Evolutionary conservation across 2,797 vertebrate genomes (phyloP).

Genomic region (Jordanella pulchra): DNA sequence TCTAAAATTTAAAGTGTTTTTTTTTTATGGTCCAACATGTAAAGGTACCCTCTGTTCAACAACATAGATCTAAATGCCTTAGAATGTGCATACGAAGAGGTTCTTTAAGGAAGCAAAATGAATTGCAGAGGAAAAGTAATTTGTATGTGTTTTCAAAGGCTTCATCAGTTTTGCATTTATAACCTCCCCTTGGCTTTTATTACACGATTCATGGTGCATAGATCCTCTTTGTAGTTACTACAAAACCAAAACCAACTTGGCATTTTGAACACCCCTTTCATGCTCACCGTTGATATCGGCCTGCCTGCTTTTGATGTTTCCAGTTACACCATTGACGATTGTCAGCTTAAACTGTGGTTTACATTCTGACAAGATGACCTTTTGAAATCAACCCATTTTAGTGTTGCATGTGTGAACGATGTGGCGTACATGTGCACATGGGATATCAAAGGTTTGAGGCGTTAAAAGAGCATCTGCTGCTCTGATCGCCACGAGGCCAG

Average conservation of each 20-base stretch:
- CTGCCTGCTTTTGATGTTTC: conserved; percentile 14
- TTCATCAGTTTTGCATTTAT: background rate
- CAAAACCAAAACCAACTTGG: background rate
- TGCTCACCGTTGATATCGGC: background rate
- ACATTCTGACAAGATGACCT: conserved; percentile 42
- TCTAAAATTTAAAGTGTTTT: background rate
- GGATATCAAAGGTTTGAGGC: conserved; percentile 52
- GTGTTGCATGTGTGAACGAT: conserved; percentile 16
- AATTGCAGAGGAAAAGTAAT: background rate
- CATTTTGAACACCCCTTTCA: background rate
- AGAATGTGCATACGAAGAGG: background rate
- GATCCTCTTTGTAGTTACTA: background rate
- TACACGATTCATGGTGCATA: background rate
- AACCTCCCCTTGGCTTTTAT: background rate
- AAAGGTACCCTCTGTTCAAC: background rate
- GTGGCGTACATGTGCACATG: conserved; percentile 5
- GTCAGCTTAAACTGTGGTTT: conserved; percentile 40
- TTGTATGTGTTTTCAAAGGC: background rate
- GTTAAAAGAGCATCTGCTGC: conserved; percentile 53
- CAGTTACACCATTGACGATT: conserved; percentile 37
- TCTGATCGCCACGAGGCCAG: conserved; percentile 42
- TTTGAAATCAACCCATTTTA: conserved; percentile 40
- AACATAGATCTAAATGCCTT: background rate
- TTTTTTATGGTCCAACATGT: background rate
- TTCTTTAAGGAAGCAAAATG: background rate